phyloP scores from a whole-genome alignment of 1,140 invertebrate species.

The Tribolium madens region DNA sequence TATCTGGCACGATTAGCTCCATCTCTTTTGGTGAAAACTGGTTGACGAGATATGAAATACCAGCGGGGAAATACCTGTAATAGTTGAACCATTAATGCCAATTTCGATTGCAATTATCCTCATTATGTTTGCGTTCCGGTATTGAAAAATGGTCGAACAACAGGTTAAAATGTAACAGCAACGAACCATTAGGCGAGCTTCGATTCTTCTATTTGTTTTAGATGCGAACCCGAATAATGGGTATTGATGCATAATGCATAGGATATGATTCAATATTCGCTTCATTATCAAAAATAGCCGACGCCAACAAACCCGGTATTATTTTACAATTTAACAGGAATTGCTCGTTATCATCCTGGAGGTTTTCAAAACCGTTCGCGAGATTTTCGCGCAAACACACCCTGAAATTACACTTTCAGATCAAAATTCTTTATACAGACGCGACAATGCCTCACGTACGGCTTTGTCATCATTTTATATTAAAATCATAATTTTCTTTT shows the following conservation, averaged over 20 bases:
- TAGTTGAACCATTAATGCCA: slow-evolving; percentile 11
- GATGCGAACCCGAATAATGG: slow-evolving; percentile 13
- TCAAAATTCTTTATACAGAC: slow-evolving; percentile 12
- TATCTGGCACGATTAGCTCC: slow-evolving; percentile 17
- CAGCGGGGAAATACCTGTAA: not conserved
- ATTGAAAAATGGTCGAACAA: not conserved
- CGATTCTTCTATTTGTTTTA: slow-evolving; percentile 32
- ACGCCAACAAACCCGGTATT: slow-evolving; percentile 1
- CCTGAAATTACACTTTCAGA: not conserved
- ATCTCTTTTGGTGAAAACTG: not conserved
- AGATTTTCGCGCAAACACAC: slow-evolving; percentile 9
- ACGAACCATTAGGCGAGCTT: not conserved
- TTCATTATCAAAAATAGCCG: slow-evolving; percentile 34
- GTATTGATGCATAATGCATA: slow-evolving; percentile 36
- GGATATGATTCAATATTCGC: slow-evolving; percentile 27
- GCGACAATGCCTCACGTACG: slow-evolving; percentile 11
- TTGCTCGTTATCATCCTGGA: not conserved
- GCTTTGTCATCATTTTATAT: slow-evolving; percentile 21
- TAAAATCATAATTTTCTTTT: slow-evolving; percentile 8
- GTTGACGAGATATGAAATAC: slow-evolving; percentile 1
- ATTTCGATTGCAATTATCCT: slow-evolving; percentile 3
- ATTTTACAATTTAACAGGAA: slow-evolving; percentile 7
- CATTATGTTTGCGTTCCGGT: slow-evolving; percentile 8
- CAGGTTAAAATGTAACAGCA: not conserved
- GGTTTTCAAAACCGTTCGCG: not conserved